Percentiles rank a stretch among this genome's conserved stretches.
Conservation (phyloP, 2,797 vertebrate species). For the Leptatherina wallacei region DNA sequence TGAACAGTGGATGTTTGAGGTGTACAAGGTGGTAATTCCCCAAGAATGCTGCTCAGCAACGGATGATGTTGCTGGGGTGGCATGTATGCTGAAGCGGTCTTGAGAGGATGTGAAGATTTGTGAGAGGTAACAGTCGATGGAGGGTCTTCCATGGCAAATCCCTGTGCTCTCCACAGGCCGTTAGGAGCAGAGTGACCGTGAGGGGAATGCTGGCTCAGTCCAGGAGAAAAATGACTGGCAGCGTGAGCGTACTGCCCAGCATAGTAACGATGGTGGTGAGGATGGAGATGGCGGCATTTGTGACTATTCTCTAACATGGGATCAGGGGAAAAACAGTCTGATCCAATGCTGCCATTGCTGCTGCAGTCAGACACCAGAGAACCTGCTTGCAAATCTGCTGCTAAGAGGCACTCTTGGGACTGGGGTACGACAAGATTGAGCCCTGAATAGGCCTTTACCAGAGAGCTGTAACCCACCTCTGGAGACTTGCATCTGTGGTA, state of each 20-base stretch:
- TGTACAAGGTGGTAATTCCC: constrained; percentile 78
- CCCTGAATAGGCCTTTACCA: constrained; percentile 88
- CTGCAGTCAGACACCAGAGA: constrained; percentile 91
- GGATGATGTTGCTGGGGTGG: constrained; percentile 85
- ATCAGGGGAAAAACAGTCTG: constrained; percentile 92
- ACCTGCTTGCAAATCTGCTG: constrained; percentile 84
- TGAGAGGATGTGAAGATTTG: constrained; percentile 66
- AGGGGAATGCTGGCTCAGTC: constrained; percentile 43
- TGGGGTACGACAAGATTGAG: constrained; percentile 85
- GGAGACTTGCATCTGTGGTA: constrained; percentile 91
- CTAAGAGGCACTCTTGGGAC: constrained; percentile 87
- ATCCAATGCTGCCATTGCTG: constrained; percentile 90
- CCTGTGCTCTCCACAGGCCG: constrained; percentile 80
- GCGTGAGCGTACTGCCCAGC: constrained; percentile 38
- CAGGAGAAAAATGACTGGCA: constrained; percentile 38
- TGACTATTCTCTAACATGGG: constrained; percentile 86
- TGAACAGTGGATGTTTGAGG: constrained; percentile 71
- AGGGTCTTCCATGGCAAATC: constrained; percentile 86
- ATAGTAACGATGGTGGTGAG: constrained; percentile 59
- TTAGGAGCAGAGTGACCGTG: constrained; percentile 58
- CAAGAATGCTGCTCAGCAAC: constrained; percentile 74
- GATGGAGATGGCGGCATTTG: constrained; percentile 87
- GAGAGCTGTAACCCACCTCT: constrained; percentile 89
- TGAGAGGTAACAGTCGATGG: constrained; percentile 75
- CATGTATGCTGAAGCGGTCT: constrained; percentile 82